Conservation (phyloP, 1,140 invertebrate genomes). For the Orussus abietinus region DNA sequence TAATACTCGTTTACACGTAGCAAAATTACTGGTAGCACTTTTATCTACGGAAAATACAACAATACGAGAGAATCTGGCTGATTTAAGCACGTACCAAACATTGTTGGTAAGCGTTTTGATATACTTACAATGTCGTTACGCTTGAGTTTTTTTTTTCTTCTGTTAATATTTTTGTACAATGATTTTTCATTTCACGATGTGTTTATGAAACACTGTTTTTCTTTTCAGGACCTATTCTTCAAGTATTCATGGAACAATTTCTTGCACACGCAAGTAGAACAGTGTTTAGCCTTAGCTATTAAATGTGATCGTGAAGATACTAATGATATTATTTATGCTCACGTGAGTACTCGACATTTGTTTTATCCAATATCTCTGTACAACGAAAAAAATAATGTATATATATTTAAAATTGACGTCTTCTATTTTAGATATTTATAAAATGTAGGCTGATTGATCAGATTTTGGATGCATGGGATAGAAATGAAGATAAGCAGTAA, state of each 20-base stretch:
- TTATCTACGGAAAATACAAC: constrained; percentile 63
- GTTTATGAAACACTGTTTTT: neutral
- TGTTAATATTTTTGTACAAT: neutral
- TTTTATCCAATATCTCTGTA: constrained; percentile 22
- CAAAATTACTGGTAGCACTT: constrained; percentile 68
- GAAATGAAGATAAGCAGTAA: constrained; percentile 59
- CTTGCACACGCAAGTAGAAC: constrained; percentile 79
- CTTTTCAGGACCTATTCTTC: constrained; percentile 76
- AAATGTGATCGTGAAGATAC: constrained; percentile 43
- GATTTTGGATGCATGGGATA: constrained; percentile 65
- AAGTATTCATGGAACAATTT: constrained; percentile 85
- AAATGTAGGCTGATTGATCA: constrained; percentile 64
- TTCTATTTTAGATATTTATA: constrained; percentile 61
- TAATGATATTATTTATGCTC: constrained; percentile 53
- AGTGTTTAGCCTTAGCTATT: constrained; percentile 67
- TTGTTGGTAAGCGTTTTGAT: constrained; percentile 64
- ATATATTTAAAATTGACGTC: neutral
- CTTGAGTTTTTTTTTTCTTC: too few relatives aligned
- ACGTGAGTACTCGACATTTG: constrained; percentile 48
- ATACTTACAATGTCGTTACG: too few relatives aligned
- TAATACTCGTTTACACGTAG: constrained; percentile 70
- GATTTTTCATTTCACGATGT: too few relatives aligned
- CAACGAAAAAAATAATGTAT: constrained; percentile 25
- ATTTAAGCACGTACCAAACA: constrained; percentile 60
- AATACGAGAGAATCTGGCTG: constrained; percentile 54